Evolutionary conservation across 2,113 vertebrate genomes (phyloP).

Genomic region (Ceratotherium simum): DNA sequence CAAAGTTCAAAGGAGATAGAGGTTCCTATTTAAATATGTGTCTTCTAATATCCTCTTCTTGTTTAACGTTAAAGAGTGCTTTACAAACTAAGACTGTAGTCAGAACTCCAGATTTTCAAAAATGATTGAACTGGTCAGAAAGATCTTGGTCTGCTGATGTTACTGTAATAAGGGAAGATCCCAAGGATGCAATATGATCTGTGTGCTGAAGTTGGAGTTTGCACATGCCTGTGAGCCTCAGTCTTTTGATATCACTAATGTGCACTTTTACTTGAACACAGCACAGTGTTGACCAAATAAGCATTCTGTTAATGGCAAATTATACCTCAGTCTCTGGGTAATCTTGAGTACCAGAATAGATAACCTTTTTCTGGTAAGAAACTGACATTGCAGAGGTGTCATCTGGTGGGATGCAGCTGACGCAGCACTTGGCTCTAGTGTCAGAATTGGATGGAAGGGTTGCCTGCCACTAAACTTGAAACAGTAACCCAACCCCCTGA

Average conservation of each 20-base stretch:
- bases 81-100: not conserved
- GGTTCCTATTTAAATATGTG: not conserved
- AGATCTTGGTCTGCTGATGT: not conserved
- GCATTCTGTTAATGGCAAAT: not conserved
- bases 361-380: not conserved
- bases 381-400: not conserved
- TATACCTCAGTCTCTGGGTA: not conserved
- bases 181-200: not conserved
- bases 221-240: not conserved
- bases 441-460: not conserved
- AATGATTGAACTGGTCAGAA: not conserved
- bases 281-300: not conserved
- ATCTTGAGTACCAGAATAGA: not conserved
- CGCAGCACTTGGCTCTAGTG: not conserved
- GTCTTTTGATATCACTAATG: not conserved
- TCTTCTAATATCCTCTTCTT: not conserved
- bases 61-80: not conserved
- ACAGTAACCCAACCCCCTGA: not conserved
- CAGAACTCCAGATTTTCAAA: not conserved
- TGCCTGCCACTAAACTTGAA: not conserved
- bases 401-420: not conserved
- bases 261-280: not conserved
- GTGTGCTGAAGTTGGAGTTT: not conserved
- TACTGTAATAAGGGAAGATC: not conserved
- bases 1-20: not conserved